Evolutionary conservation across 2,888 invertebrate genomes (phyloP).

Genomic region (Tinea trinotella): DNA sequence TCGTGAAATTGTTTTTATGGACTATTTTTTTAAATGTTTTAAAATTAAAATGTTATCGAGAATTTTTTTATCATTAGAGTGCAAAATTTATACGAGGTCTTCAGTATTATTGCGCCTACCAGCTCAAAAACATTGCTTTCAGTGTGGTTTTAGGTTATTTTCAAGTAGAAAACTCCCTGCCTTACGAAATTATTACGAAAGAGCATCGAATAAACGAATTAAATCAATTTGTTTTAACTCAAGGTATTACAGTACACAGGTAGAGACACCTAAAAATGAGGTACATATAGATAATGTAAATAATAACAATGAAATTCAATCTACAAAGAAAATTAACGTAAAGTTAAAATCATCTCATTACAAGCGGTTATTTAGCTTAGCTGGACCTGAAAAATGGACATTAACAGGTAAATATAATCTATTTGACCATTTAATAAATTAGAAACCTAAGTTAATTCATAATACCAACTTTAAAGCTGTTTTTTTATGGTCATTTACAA

Average conservation of each 20-base stretch:
- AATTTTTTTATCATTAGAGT: slow-evolving; percentile 45
- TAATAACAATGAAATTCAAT: slow-evolving; percentile 36
- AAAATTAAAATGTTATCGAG: slow-evolving; percentile 49
- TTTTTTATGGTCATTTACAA: background rate
- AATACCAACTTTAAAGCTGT: background rate
- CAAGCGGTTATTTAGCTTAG: slow-evolving; percentile 68
- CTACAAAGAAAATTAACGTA: slow-evolving; percentile 53
- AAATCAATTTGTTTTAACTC: slow-evolving; percentile 37
- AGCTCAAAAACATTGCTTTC: slow-evolving; percentile 33
- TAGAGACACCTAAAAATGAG: slow-evolving; percentile 49
- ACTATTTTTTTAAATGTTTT: slow-evolving; percentile 17
- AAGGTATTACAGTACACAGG: slow-evolving; percentile 50
- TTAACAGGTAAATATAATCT: slow-evolving; percentile 52
- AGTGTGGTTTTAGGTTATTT: slow-evolving; percentile 54
- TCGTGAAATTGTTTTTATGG: no score
- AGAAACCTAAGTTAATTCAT: background rate
- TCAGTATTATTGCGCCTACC: slow-evolving; percentile 23
- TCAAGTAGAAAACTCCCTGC: slow-evolving; percentile 44
- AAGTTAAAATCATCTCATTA: slow-evolving; percentile 70
- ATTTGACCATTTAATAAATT: background rate
- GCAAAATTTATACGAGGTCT: slow-evolving; percentile 41
- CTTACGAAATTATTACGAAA: slow-evolving; percentile 49
- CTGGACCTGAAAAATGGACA: slow-evolving; percentile 76
- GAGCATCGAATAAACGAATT: slow-evolving; percentile 37
- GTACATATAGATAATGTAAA: slow-evolving; percentile 36